phyloP scores from a whole-genome alignment of 2,113 vertebrate species.

The Neoarius graeffei region DNA sequence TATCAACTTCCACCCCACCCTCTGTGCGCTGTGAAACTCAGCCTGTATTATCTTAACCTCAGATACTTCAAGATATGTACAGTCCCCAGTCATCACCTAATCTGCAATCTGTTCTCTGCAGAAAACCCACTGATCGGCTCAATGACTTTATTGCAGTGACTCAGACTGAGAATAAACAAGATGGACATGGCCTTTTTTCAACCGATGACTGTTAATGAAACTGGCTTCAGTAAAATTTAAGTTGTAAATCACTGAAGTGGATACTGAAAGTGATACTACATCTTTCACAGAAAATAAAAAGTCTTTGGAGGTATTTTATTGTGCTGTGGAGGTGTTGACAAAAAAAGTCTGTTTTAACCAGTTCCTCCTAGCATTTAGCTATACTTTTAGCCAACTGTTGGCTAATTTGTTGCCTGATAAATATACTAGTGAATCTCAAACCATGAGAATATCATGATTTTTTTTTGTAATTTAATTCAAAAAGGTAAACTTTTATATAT shows the following conservation, averaged over 20 bases:
- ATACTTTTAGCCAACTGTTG: too few species aligned
- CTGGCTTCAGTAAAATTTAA: conserved; percentile 8
- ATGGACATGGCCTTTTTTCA: neutral
- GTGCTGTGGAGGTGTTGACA: neutral
- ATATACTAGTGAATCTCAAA: too few species aligned
- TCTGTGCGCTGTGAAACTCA: neutral
- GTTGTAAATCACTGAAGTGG: neutral
- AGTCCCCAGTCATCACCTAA: neutral
- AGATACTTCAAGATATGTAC: neutral
- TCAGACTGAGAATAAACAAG: neutral
- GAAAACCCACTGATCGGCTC: neutral
- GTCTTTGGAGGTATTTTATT: neutral
- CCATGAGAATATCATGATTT: too few species aligned
- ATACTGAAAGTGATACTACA: conserved; percentile 21
- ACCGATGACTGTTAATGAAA: conserved; percentile 20
- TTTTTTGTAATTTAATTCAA: too few species aligned
- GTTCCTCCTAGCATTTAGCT: neutral
- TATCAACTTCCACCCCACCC: too few species aligned
- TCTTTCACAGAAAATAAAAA: neutral
- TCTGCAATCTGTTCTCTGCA: conserved; percentile 9
- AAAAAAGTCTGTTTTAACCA: neutral
- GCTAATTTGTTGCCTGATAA: too few species aligned
- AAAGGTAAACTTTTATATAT: too few species aligned
- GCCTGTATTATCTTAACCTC: conserved; percentile 5
- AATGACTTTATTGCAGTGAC: neutral